Conservation (phyloP, 2,113 vertebrate genomes). For the Laticauda laticaudata region DNA sequence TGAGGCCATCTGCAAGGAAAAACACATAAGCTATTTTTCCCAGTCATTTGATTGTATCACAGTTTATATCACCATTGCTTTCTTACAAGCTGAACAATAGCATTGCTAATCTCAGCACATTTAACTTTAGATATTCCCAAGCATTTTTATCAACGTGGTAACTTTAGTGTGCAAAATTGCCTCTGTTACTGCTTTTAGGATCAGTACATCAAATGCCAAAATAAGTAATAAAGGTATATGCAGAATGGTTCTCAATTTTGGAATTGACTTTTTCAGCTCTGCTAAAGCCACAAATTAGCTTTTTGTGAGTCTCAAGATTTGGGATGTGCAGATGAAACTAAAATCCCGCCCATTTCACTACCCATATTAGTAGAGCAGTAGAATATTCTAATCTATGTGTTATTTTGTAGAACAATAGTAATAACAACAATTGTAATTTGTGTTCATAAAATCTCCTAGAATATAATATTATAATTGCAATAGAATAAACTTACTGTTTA, state of each 20-base stretch:
- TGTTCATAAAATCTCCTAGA: not conserved
- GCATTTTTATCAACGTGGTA: not conserved
- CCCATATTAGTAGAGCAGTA: not conserved
- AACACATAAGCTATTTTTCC: not conserved
- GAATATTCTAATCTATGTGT: not conserved
- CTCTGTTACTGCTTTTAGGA: not conserved
- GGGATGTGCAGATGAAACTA: not conserved
- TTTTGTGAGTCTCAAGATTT: not conserved
- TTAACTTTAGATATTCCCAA: not conserved
- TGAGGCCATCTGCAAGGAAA: slow-evolving; percentile 86
- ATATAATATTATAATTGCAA: not conserved
- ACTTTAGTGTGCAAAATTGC: not conserved
- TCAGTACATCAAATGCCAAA: not conserved
- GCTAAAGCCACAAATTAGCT: not conserved
- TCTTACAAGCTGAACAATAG: not conserved
- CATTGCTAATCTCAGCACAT: not conserved
- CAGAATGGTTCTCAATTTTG: not conserved
- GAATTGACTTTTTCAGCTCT: not conserved
- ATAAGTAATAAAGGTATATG: not conserved
- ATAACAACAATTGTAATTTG: not conserved
- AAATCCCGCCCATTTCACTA: not conserved
- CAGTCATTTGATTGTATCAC: not conserved
- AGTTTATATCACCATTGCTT: not conserved
- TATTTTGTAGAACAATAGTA: not conserved
- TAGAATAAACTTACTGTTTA: not conserved